These are phyloP conservation scores for Bombus pascuorum DNA, from an alignment of 1,140 invertebrate species.

Conservation along the genomic window DNA sequence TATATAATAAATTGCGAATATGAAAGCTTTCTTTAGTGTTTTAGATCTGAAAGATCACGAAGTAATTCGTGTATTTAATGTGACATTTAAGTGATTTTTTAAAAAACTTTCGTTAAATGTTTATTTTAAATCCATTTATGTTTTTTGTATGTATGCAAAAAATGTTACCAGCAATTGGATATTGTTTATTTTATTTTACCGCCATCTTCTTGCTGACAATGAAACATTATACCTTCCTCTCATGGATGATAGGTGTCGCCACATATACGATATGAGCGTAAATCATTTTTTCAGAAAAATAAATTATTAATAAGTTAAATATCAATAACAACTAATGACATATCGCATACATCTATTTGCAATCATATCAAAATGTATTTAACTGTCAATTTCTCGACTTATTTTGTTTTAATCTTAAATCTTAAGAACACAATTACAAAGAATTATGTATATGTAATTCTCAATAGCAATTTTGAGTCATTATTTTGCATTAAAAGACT, in stretches of 20 bases:
- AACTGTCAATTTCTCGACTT: too few species aligned
- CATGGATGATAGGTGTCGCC: not conserved
- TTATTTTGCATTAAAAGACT: not conserved
- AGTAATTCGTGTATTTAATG: too few species aligned
- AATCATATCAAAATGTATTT: not conserved
- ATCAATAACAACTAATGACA: not conserved
- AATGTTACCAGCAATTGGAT: constrained; percentile 18
- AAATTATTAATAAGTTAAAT: not conserved
- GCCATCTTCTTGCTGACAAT: not conserved
- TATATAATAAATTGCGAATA: not conserved
- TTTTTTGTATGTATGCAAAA: not conserved
- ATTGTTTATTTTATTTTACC: not conserved
- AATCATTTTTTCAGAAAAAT: not conserved
- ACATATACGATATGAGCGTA: not conserved
- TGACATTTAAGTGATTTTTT: not conserved
- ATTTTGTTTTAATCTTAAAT: not conserved
- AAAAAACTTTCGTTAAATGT: not conserved
- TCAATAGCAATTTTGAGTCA: not conserved
- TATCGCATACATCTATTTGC: too few species aligned
- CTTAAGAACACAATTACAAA: not conserved
- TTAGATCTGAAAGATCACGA: not conserved
- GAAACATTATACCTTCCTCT: not conserved
- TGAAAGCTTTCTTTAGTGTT: not conserved
- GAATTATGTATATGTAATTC: not conserved
- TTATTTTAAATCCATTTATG: not conserved